Base-by-base conservation (phyloP, 2,888 invertebrate species). In the Mesochorus sp. region DNA sequence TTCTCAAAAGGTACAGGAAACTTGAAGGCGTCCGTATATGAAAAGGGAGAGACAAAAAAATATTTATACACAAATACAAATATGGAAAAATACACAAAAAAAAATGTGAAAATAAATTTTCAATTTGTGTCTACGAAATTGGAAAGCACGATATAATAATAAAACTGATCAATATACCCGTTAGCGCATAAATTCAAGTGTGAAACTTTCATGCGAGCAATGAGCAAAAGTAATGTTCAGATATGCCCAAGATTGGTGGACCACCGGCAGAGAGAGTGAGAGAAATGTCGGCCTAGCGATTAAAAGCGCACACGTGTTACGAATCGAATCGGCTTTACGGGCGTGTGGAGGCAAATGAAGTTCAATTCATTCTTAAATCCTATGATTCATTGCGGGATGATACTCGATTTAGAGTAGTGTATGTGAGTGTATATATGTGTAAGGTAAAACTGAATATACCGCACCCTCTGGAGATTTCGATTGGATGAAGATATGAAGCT, bases 281-380 rank as follows among this genome's bases (percentile, higher is more conserved):
- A 47, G 39, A 76, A 79, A 84, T 82, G 86, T 85, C 83, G 79
- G n/a, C 17, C 73, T 73, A 70, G 77, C 79, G 81, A 83, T 81
- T 79, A 83, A 85, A 86, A 83, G 87, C 83, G 28, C 28, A 42
- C 44, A 49, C 67, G 77, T 77, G 85, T 87, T 85, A 86, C 86
- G 84, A 88, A 90, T 89, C 85, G 86, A 88, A 88, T 86, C 85
- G 84, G 84, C 82, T 85, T 81, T 61, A 47, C 37, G 73, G 8
- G 74, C 77, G 53, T 81, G 53, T 44, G 47, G 24, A 44, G n/a
- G 47, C 49, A 84, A 61, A 86, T 83, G 83, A 85, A 82, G 81
- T 86, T 89, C 87, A 87, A 89, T 88, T 88, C 87, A 86, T 85
- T 85, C 74, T 85, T 78, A 87, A 89, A 89, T 88, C 89, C 87